Evolutionary conservation across 2,888 invertebrate genomes (phyloP), one percentile per base, ranked within the genome.

Genomic region (Halictus ligatus): DNA sequence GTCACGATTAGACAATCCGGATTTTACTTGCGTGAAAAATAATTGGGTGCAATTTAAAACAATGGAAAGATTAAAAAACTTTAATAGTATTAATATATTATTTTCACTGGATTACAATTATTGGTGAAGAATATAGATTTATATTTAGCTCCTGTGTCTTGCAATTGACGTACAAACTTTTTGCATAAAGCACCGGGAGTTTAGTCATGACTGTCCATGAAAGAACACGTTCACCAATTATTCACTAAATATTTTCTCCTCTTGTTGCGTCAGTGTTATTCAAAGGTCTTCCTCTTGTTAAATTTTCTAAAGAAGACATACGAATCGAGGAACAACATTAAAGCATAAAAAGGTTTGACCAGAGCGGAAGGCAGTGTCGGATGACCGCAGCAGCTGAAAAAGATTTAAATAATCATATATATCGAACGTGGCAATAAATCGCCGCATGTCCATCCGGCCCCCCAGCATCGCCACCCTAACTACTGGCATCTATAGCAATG

Each of bases 351-450:
- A 67, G 60, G 3, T 50, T 43, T 21, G 25, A 58, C 7, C 71
- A 48, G 6, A 60, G 74, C 21, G n/a, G 71, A 71, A 15, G 60
- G 76, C 78, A 82, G 84, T 35, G 78, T 80, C 54, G 84, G 80
- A 84, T 81, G 82, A 83, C 71, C 75, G 72, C 50, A 58, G 46
- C 69, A 84, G 67, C 80, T 83, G 84, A 84, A 81, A 89, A 90
- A 92, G 89, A 92, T 93, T 92, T 92, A 92, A 93, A 94, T 93
- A 93, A 94, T 93, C 92, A 92, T 91, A 92, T 92, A 91, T 91
- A 92, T 93, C 91, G 90, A 88, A 86, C 69, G 77, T 40, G 81
- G 91, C 90, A 92, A 94, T 94, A 94, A 94, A 94, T 94, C 92
- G 87, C 84, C 80, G 78, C 81, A 89, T 90, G 93, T 94, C 94